A percentile compares a stretch with the other conserved stretches of the same genome.
These are phyloP conservation scores for Anaspis maculata DNA, from an alignment of 2,888 invertebrate species.

Conservation along the genomic window DNA sequence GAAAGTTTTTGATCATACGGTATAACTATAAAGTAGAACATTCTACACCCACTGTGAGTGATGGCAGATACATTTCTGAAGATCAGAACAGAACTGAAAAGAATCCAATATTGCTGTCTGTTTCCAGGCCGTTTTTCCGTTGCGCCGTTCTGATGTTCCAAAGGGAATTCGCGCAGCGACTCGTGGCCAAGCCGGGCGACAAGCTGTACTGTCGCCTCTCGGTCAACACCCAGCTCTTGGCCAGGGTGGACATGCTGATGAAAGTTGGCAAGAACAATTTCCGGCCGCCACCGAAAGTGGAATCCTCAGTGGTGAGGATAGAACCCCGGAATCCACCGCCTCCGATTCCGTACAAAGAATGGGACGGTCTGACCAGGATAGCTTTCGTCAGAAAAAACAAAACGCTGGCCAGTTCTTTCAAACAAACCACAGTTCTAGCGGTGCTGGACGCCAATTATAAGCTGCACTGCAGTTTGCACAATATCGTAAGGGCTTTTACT, in stretches of 20 bases:
- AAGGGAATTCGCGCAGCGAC: constrained; percentile 92
- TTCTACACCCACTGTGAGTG: too few species aligned
- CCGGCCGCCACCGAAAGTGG: constrained; percentile 97
- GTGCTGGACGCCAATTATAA: constrained; percentile 87
- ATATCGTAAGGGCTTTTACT: too few species aligned
- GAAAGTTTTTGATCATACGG: too few species aligned
- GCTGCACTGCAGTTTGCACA: constrained; percentile 78
- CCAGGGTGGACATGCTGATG: constrained; percentile 92
- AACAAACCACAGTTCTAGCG: constrained; percentile 73
- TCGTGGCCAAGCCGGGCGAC: constrained; percentile 95
- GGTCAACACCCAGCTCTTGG: constrained; percentile 90
- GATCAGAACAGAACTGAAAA: too few species aligned
- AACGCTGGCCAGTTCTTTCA: constrained; percentile 84
- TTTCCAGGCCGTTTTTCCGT: constrained; percentile 70
- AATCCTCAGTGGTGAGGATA: constrained; percentile 94
- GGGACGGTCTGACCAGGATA: constrained; percentile 95
- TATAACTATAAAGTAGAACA: too few species aligned
- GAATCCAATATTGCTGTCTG: too few species aligned
- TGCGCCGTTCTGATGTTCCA: constrained; percentile 99
- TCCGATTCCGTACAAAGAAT: constrained; percentile 91
- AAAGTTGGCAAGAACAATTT: constrained; percentile 99
- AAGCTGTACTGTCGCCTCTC: constrained; percentile 94
- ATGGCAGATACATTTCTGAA: too few species aligned
- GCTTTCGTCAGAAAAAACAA: constrained; percentile 96
- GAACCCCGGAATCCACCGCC: constrained; percentile 97